Evolutionary conservation across 2,888 invertebrate genomes (phyloP).

Genomic region (Dilophus febrilis): DNA sequence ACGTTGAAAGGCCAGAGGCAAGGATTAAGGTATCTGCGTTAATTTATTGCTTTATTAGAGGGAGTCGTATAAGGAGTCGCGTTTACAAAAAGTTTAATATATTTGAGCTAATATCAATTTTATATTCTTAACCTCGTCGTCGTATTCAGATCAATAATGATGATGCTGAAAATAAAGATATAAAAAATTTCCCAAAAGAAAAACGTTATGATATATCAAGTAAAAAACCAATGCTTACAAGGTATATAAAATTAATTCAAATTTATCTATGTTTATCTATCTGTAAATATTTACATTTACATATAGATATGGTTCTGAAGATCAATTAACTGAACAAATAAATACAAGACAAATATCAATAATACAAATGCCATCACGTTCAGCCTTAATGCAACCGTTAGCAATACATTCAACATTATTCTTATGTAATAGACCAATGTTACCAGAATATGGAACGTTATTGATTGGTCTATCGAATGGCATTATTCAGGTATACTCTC

Average conservation of each 20-base stretch:
- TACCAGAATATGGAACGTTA: constrained; percentile 41
- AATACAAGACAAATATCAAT: constrained; percentile 27
- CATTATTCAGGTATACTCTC: constrained; percentile 62
- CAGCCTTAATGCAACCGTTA: constrained; percentile 26
- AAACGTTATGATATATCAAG: no score
- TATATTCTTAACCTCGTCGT: constrained; percentile 15
- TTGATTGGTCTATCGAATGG: constrained; percentile 60
- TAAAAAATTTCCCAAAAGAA: no score
- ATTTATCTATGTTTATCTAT: no score
- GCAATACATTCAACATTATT: constrained; percentile 51
- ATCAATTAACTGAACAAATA: not conserved
- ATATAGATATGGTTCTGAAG: no score
- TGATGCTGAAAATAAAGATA: not conserved
- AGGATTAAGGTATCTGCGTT: no score
- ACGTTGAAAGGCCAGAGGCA: constrained; percentile 25
- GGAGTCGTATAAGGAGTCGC: no score
- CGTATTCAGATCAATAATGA: not conserved
- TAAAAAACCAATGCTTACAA: no score
- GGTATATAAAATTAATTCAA: no score
- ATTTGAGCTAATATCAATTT: no score
- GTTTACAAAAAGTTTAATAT: no score
- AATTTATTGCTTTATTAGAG: no score
- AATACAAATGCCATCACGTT: constrained; percentile 31
- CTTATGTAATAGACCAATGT: constrained; percentile 39
- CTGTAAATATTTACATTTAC: no score